Evolutionary conservation across 2,797 vertebrate genomes (phyloP).

Genomic region (Calcarius lapponicus): DNA sequence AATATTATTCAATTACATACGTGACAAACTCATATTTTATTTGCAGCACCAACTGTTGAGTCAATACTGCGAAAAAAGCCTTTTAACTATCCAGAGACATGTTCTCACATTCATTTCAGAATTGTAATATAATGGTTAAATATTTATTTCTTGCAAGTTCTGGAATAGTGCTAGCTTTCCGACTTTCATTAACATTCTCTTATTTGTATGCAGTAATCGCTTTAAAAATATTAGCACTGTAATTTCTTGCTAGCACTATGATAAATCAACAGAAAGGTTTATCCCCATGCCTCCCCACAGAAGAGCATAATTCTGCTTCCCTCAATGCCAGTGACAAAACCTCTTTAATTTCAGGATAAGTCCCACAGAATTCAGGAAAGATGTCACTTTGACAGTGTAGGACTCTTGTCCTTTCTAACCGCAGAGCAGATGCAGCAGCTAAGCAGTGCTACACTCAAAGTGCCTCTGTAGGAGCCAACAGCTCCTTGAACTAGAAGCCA

Average conservation of each 20-base stretch:
- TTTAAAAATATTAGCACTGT: constrained; percentile 60
- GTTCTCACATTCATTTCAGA: constrained; percentile 54
- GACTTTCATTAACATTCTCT: constrained; percentile 63
- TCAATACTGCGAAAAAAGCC: constrained; percentile 21
- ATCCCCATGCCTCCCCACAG: background rate
- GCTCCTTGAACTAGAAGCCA: background rate
- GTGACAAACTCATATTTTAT: background rate
- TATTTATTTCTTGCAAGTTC: constrained; percentile 72
- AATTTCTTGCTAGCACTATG: constrained; percentile 10
- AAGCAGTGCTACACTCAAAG: background rate
- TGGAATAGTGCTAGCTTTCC: constrained; percentile 19
- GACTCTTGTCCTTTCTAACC: background rate
- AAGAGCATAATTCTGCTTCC: background rate
- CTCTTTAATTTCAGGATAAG: constrained; percentile 14
- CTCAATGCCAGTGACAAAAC: background rate
- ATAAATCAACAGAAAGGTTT: constrained; percentile 34
- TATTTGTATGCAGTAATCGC: constrained; percentile 62
- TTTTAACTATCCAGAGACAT: constrained; percentile 54
- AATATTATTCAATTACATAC: constrained; percentile 38
- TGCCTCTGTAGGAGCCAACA: background rate
- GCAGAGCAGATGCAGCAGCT: background rate
- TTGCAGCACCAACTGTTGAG: background rate
- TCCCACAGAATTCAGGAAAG: background rate
- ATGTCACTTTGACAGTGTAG: background rate
- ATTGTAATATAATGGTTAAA: constrained; percentile 66